Conservation (phyloP, 2,113 vertebrate species). For the Phainopepla nitens region DNA sequence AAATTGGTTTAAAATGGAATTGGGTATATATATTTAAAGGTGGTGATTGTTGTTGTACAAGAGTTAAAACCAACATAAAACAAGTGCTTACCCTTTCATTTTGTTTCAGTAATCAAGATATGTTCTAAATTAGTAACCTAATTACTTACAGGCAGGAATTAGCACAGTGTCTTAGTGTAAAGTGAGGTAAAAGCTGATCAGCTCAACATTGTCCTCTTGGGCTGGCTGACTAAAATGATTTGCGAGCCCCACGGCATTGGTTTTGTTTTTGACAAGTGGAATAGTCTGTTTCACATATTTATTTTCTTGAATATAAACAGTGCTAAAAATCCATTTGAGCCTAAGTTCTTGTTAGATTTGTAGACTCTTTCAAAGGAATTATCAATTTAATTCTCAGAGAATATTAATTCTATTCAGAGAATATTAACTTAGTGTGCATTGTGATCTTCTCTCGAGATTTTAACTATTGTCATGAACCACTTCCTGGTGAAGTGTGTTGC, state of each 20-base stretch:
- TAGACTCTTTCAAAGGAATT: neutral
- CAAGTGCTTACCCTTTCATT: neutral
- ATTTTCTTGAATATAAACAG: neutral
- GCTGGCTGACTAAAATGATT: neutral
- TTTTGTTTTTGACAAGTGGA: neutral
- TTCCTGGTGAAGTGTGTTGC: neutral
- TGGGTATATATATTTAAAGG: neutral
- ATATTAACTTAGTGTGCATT: neutral
- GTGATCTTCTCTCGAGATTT: neutral
- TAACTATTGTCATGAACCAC: rapidly evolving
- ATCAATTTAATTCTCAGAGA: neutral
- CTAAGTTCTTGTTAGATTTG: neutral
- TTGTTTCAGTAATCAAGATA: neutral
- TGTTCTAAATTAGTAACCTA: constrained; percentile 52
- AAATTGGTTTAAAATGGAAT: neutral
- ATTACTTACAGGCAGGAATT: constrained; percentile 43
- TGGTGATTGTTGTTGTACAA: neutral
- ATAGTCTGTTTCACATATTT: neutral
- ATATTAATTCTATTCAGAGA: neutral
- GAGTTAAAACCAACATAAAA: neutral
- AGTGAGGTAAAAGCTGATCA: constrained; percentile 51
- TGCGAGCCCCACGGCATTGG: neutral
- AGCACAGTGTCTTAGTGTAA: constrained; percentile 20
- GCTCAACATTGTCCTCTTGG: neutral
- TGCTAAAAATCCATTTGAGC: neutral